Evolutionary conservation across 2,888 invertebrate species (phyloP), one percentile per base, ranked within the genome.

Genomic region (Athalia circularis): DNA sequence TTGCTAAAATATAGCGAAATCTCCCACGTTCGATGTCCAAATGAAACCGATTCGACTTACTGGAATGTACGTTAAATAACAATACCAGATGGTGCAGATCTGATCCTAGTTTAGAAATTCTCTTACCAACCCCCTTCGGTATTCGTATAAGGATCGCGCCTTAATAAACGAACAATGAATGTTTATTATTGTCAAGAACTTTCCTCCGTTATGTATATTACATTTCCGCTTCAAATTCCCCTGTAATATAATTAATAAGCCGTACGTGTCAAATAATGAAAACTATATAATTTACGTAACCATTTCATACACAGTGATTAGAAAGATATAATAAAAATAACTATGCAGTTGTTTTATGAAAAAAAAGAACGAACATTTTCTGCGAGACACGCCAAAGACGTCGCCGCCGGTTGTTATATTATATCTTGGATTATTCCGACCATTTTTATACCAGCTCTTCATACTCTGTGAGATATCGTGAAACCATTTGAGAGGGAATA

Each of bases 131-230:
- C 59, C 5, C 13, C 9, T n/a, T 11, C 5, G 9, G 11, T 13
- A 59, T 13, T 8, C 65, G n/a, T 65, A 65, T 48, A 65, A 65
- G 65, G 65, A 65, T 65, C 65, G 65, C 65, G 65, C 65, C 65
- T 65, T 65, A 48, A 65, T 9, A 6, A 9, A 13, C 48, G 3
- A 48, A 62, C 62, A 65, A 65, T 65, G 65, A 65, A 7, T 48
- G 47, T 65, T 48, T 48, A 65, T 29, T 29, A 29, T 48, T 48
- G 65, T 48, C 13, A 13, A 2, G 65, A 65, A 65, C 65, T 65
- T 65, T 65, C 65, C 65, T 65, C 47, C 65, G 47, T 65, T 65
- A n/a, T 62, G 43, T 29, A 62, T 52, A 52, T 52, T 52, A 52
- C 11, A 52, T 11, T 52, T 11, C 11, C 11, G 11, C 11, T 9